Base-by-base conservation (phyloP, 2,113 vertebrate species). In the Bufo bufo region DNA sequence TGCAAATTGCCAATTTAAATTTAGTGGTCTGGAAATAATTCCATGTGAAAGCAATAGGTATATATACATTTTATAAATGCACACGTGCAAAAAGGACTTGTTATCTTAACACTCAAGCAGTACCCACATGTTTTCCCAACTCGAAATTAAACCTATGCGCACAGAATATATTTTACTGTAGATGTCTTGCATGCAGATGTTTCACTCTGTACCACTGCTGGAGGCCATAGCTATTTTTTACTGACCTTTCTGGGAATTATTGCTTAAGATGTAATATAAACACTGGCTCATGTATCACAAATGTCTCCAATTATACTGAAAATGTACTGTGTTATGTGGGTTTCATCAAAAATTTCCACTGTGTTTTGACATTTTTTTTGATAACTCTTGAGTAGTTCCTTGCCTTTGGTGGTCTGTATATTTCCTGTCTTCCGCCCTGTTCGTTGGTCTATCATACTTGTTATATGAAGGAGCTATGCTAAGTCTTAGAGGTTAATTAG, bases 381-480 rank as follows among this genome's bases (percentile, higher is more conserved):
- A 82, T 58, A 82, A 63, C 19, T 63, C 13, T 61, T 81, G 58
- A 82, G 61, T 23, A 65, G 59, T 17, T 82, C 61, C 11, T 1
- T 82, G 59, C 80, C 20, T 11, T 82, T 82, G 59, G 80, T 45
- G 80, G 80, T 82, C 19, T 82, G 43, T 50, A 45, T 65, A 49
- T 19, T 20, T 20, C 59, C 11, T 33, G 2, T 82, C 52, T 65
- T 82, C 59, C 43, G 4, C 12, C 9, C 56, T 61, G 16, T 43
- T 45, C 11, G 6, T 45, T 72, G 69, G 69, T 72, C 43, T 1
- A 72, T 72, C 43, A 69, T 69, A 33, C 66, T 69, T 66, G 10
- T 66, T 69, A 23, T 33, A 69, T 69, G 20, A 10, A n/a, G n/a
- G 63, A 66, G 23, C 20, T 66, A n/a, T 10, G 33, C 33, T 33